These are phyloP conservation scores for Pocillopora meandrina DNA, from an alignment of 92 coral and sea anemone genomes.

Conservation along the genomic window DNA sequence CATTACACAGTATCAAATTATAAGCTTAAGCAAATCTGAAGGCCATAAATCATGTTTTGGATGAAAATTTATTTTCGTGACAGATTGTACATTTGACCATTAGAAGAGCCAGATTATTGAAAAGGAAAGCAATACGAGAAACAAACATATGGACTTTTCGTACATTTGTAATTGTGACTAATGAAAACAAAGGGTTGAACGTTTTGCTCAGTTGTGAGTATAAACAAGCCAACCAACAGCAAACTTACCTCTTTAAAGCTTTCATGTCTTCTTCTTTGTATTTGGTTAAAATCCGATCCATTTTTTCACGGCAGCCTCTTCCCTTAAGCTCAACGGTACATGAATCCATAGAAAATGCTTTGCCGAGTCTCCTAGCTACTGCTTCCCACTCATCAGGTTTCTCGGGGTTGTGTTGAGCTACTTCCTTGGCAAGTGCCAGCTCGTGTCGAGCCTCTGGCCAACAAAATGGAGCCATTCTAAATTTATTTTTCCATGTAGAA, in stretches of 20 bases:
- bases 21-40: conserved; percentile 49
- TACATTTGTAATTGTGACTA: conserved; percentile 37
- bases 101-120: conserved; percentile 49
- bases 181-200: conserved; percentile 27
- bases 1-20: neutral
- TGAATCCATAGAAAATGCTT: conserved; percentile 52
- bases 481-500: conserved; percentile 39
- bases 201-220: conserved; percentile 39
- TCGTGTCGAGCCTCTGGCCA: conserved; percentile 54
- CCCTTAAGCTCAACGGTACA: conserved; percentile 43
- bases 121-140: conserved; percentile 42
- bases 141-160: conserved; percentile 39
- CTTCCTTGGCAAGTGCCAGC: conserved; percentile 62
- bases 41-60: conserved; percentile 50
- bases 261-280: conserved; percentile 45
- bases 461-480: conserved; percentile 61
- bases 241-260: conserved; percentile 51
- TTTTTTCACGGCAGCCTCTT: conserved; percentile 53
- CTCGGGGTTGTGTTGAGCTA: conserved; percentile 56
- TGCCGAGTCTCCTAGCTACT: conserved; percentile 50
- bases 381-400: conserved; percentile 64
- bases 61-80: conserved; percentile 43
- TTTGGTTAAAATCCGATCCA: conserved; percentile 54
- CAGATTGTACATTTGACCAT: conserved; percentile 31
- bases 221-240: conserved; percentile 26